Evolutionary conservation across 2,797 vertebrate genomes (phyloP).

Genomic region (Darevskia mixta): DNA sequence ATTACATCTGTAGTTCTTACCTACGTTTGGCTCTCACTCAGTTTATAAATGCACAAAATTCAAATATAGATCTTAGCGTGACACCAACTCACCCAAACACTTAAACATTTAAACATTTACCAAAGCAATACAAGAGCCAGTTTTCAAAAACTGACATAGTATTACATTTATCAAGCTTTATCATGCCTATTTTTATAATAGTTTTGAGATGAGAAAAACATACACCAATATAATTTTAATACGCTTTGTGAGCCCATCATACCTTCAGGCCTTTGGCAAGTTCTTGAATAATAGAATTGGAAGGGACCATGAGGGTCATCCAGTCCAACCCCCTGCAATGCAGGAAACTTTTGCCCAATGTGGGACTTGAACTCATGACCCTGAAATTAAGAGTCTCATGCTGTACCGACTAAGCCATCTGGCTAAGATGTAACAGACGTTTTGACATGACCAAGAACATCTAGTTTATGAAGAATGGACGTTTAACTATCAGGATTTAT

Average conservation of each 20-base stretch:
- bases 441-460: neutral
- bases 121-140: neutral
- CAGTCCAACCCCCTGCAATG: no score
- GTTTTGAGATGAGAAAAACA: neutral
- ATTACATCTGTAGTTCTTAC: neutral
- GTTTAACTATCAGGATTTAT: neutral
- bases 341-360: no score
- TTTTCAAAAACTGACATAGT: neutral
- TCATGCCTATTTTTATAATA: neutral
- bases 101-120: neutral
- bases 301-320: no score
- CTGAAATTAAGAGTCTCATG: no score
- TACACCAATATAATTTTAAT: neutral
- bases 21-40: neutral
- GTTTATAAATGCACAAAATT: neutral
- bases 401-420: no score
- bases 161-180: neutral
- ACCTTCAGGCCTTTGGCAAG: neutral
- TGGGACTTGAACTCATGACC: no score
- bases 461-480: conserved; percentile 3
- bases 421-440: neutral
- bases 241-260: neutral
- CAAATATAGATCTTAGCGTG: neutral
- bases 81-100: neutral
- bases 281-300: neutral